Evolutionary conservation across 2,888 invertebrate species (phyloP).

Genomic region (Drosophila planitibia): DNA sequence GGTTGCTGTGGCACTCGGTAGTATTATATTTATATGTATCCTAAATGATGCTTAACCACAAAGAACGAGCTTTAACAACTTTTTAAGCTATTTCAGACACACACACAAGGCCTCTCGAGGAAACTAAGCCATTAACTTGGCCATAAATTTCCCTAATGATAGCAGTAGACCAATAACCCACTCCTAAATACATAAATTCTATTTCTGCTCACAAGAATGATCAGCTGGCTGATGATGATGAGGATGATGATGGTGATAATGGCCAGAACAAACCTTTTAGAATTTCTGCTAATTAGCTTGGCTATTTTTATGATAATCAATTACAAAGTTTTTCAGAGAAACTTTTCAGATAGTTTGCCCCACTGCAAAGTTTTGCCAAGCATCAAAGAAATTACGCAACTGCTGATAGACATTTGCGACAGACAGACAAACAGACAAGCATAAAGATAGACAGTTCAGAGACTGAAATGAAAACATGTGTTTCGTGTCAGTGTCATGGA

Average conservation of each 20-base stretch:
- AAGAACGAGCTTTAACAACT: conserved; percentile 27
- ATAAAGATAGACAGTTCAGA: conserved; percentile 31
- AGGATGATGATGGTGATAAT: conserved; percentile 23
- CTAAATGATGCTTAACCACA: conserved; percentile 16
- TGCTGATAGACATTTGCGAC: conserved; percentile 14
- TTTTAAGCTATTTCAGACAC: conserved; percentile 43
- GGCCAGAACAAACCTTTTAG: conserved; percentile 24
- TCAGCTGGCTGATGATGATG: conserved; percentile 24
- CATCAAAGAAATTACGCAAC: conserved; percentile 67
- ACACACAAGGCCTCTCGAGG: conserved; percentile 12
- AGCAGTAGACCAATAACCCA: conserved; percentile 25
- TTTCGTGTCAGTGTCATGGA: conserved; percentile 49
- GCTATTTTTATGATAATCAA: conserved; percentile 73
- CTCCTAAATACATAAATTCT: background rate
- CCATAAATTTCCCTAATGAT: conserved; percentile 68
- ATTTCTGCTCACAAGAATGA: conserved; percentile 18
- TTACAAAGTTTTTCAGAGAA: conserved; percentile 70
- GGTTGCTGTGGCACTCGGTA: conserved; percentile 2
- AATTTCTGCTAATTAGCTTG: conserved; percentile 67
- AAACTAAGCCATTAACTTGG: conserved; percentile 68
- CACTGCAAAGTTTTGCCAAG: conserved; percentile 48
- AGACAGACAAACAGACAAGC: conserved; percentile 16
- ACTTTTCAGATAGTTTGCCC: conserved; percentile 53
- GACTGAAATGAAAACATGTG: conserved; percentile 59
- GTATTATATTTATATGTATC: background rate